A percentile compares a stretch with the other conserved stretches of the same genome.
Conservation (phyloP, 1,140 invertebrate genomes). For the Riptortus pedestris region DNA sequence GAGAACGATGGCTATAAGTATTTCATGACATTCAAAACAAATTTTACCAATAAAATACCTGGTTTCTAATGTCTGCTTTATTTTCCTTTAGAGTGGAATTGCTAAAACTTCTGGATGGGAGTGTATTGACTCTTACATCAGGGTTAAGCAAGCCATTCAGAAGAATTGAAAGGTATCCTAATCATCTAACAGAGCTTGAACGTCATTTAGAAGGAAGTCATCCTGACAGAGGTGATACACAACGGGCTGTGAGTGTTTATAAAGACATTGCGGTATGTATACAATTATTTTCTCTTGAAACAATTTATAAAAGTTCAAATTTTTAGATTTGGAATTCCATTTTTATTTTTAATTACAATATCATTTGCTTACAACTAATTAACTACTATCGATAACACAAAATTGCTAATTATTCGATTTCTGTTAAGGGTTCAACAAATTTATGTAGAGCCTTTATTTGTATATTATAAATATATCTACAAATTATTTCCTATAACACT, state of each 20-base stretch:
- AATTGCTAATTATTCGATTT: too few relatives aligned
- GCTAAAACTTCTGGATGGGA: constrained; percentile 36
- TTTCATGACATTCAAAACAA: too few relatives aligned
- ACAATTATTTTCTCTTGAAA: neutral
- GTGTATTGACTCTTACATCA: constrained; percentile 79
- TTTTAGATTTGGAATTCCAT: too few relatives aligned
- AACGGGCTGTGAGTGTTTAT: constrained; percentile 85
- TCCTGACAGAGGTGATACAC: constrained; percentile 89
- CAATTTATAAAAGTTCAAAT: too few relatives aligned
- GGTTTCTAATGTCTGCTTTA: too few relatives aligned
- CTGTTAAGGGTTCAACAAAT: too few relatives aligned
- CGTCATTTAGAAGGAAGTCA: constrained; percentile 91
- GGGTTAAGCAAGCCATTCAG: constrained; percentile 90
- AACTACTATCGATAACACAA: too few relatives aligned
- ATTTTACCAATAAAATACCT: too few relatives aligned
- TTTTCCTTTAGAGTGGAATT: neutral
- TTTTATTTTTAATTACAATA: too few relatives aligned
- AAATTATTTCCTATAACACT: neutral
- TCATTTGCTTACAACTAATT: too few relatives aligned
- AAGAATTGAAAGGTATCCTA: constrained; percentile 86
- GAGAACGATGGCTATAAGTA: too few relatives aligned
- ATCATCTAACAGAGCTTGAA: constrained; percentile 87
- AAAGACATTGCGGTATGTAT: constrained; percentile 81
- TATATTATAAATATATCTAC: neutral
- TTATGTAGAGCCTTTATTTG: too few relatives aligned